These are phyloP conservation scores for Dichetophora obliterata DNA, from an alignment of 2,888 invertebrate genomes.

Conservation along the genomic window DNA sequence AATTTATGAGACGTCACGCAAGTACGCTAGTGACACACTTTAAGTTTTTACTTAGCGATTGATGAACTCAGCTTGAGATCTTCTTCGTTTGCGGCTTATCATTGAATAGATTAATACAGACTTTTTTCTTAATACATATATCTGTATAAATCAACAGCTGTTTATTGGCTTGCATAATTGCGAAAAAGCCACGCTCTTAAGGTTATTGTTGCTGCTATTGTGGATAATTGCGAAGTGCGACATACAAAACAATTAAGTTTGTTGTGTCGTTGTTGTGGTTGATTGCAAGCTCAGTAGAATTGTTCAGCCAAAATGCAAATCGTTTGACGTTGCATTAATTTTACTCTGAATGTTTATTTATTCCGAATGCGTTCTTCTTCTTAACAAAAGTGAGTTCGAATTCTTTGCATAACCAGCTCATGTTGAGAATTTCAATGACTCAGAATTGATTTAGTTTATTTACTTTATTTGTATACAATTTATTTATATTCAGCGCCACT, in stretches of 20 bases:
- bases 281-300: background rate
- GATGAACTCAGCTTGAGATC: background rate
- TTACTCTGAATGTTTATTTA: background rate
- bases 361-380: background rate
- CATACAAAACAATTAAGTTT: constrained; percentile 21
- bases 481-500: constrained; percentile 1
- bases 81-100: background rate
- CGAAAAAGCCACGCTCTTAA: background rate
- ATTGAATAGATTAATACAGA: background rate
- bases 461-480: background rate
- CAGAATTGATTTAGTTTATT: constrained; percentile 2
- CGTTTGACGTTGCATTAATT: constrained; percentile 12
- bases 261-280: background rate
- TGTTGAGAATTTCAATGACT: constrained; percentile 30
- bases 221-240: constrained; percentile 22
- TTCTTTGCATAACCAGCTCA: constrained; percentile 13
- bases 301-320: constrained; percentile 13
- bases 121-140: background rate
- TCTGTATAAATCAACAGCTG: background rate
- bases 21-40: background rate
- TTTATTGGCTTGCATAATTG: background rate
- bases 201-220: background rate
- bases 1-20: too few species aligned
- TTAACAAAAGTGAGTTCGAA: constrained; percentile 20
- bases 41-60: background rate